Base-by-base conservation (phyloP, 1,140 invertebrate genomes). In the Ganaspis sp. region DNA sequence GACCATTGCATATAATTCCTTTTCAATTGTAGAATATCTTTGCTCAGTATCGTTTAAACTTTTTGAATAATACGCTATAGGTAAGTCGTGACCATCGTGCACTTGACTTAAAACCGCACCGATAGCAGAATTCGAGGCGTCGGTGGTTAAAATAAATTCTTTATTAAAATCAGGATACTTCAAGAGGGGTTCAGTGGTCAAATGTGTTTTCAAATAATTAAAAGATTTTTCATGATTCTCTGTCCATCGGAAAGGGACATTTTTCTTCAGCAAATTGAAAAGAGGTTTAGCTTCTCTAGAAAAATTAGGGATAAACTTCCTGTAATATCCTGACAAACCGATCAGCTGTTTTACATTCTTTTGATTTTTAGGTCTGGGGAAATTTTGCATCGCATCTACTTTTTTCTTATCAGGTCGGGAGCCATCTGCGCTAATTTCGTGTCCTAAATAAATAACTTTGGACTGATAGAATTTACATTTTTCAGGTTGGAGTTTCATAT, bases 341-440 rank as follows among this genome's bases (percentile, higher is more conserved):
- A n/a, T n/a, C n/a, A n/a, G n/a, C n/a, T n/a, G n/a, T n/a, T n/a
- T n/a, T n/a, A n/a, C n/a, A n/a, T n/a, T n/a, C n/a, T n/a, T n/a
- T n/a, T n/a, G n/a, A n/a, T n/a, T n/a, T 73, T 72, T 78, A 9
- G 80, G 83, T 23, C 4, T 26, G 34, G 79, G 83, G 70, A 86
- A 85, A 34, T 80, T 73, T 11, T 23, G 17, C 3, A 86, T 74
- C 4, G 83, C 78, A 23, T 77, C 64, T 21, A 85, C 53, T 69
- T 86, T 86, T n/a, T 76, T 34, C 1, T 79, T 80, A 49, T 86
- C 77, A 12, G 84, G 81, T n/a, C n/a, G n/a, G n/a, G n/a, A n/a
- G n/a, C n/a, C n/a, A n/a, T n/a, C n/a, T n/a, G n/a, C n/a, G n/a
- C n/a, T n/a, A n/a, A n/a, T n/a, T n/a, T n/a, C n/a, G n/a, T n/a